Percentiles rank a stretch among this genome's conserved stretches.
Conservation (phyloP, 2,113 vertebrate genomes). For the Macquaria australasica region DNA sequence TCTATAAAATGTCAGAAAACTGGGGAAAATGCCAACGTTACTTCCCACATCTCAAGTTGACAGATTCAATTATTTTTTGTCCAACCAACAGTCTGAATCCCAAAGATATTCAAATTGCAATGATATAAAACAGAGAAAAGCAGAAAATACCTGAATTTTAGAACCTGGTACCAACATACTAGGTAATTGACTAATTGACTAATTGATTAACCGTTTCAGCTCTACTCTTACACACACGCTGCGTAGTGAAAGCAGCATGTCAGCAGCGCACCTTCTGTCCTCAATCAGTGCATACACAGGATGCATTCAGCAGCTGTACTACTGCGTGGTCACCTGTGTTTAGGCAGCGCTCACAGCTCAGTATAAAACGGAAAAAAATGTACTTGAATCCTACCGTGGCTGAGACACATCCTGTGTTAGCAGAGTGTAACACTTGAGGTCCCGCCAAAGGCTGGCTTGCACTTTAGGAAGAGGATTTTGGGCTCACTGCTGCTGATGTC, state of each 20-base stretch:
- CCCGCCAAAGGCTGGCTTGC: constrained; percentile 33
- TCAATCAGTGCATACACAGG: neutral
- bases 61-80: neutral
- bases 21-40: too few species aligned
- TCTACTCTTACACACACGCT: neutral
- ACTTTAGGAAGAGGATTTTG: constrained; percentile 24
- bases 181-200: neutral
- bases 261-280: neutral
- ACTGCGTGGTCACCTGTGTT: neutral
- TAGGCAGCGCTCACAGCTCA: neutral
- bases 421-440: constrained; percentile 26
- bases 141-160: neutral
- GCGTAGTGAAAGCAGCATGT: neutral
- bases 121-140: neutral
- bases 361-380: too few species aligned
- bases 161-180: neutral
- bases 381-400: neutral
- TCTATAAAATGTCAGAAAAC: too few species aligned
- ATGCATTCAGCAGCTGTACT: neutral
- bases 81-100: neutral
- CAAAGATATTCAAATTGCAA: neutral
- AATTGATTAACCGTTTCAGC: neutral
- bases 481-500: constrained; percentile 12
- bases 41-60: neutral
- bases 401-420: constrained; percentile 16